Base-by-base conservation (phyloP, 2,113 vertebrate genomes). In the Phyllopteryx taeniolatus region DNA sequence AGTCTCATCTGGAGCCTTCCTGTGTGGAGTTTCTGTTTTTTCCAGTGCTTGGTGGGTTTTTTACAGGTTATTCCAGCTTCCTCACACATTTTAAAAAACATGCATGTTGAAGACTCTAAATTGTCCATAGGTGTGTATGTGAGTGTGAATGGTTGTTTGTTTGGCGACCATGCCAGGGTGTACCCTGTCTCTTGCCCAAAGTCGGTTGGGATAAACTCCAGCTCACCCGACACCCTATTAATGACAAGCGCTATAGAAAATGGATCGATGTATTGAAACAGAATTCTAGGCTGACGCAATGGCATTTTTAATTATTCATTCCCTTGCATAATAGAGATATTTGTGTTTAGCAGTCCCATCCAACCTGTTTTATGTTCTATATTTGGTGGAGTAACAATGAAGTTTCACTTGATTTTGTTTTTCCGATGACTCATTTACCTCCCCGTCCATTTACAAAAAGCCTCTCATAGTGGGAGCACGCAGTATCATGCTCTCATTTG, bases 401-500 rank as follows among this genome's bases (percentile, higher is more conserved):
- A 60, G 57, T 17, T 61, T 35, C 3, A 9, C 60, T 46, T 66
- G 63, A 15, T 27, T 66, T 61, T 8, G 22, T 46, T 66, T 46
- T 12, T 0, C 2, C 44, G n/a, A 46, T 15, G n/a, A 46, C 20
- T 66, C 31, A 15, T 61, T 66, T 46, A 61, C 7, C 39, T 70
- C 12, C 65, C 13, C 14, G 5, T 68, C 54, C 67, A 68, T 78
- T 69, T 47, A 79, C 68, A 9, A 35, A 35, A 35, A 39, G 54
- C 43, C 66, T 62, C 17, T 68, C 66, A 51, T 49, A 67, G 66
- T 22, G 64, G 44, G 35, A 65, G 39, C 19, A 14, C 8, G 22
- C 17, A 75, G 60, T 78, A 70, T 77, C 76, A 78, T 87, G 83
- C 88, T 80, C 85, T 87, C 81, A 85, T 78, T 77, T 62, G 31